Conservation (phyloP, 92 coral and sea anemone species). For the Umimayanthus kanabou region DNA sequence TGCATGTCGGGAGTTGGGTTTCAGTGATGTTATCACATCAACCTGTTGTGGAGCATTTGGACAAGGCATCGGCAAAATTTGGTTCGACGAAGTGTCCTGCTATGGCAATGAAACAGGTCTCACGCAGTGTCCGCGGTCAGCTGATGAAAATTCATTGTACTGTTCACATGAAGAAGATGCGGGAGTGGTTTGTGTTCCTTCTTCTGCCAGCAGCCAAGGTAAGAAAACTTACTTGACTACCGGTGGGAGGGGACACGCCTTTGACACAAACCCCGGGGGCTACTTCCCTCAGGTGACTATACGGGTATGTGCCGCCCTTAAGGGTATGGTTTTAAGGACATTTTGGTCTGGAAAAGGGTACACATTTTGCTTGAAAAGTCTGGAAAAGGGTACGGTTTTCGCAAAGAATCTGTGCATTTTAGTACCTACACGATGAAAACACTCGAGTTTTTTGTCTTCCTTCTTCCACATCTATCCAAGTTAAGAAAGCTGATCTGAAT, state of each 20-base stretch:
- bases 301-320: no score
- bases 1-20: slow-evolving; percentile 24
- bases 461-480: not conserved
- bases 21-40: slow-evolving; percentile 10
- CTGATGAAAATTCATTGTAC: not conserved
- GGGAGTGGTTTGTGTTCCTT: not conserved
- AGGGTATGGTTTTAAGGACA: no score
- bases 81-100: slow-evolving; percentile 13
- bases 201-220: not conserved
- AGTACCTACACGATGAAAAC: not conserved
- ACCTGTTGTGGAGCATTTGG: slow-evolving; percentile 32
- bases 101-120: slow-evolving; percentile 10
- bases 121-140: not conserved
- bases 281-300: no score
- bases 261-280: not conserved
- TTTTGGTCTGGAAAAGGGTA: no score
- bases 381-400: no score
- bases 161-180: slow-evolving; percentile 18
- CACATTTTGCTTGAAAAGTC: no score
- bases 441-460: not conserved
- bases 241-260: not conserved
- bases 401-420: not conserved
- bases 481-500: not conserved
- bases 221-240: not conserved
- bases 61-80: slow-evolving; percentile 6